Base-by-base conservation (phyloP, 2,797 vertebrate species). In the Orientallactaga sibirica region DNA sequence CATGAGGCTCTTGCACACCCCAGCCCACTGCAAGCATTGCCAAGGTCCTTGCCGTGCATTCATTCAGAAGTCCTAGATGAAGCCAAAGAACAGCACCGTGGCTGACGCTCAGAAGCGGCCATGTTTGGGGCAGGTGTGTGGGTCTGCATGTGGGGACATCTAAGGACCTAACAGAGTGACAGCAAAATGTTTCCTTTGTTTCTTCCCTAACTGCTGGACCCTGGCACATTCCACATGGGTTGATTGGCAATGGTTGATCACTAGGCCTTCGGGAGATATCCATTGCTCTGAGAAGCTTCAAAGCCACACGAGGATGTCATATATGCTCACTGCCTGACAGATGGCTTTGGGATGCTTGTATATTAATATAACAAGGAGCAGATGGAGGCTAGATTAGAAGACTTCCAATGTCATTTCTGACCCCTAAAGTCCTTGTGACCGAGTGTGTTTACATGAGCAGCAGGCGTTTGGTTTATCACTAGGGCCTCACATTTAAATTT, bases 361-460 rank as follows among this genome's bases (percentile, higher is more conserved):
- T 80, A 74, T 90, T 96, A 91, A 86, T 82, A 43, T 90, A 94
- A 70, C 82, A 80, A 88, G 90, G 74, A 94, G 71, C 95, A 96
- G 92, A 94, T 92, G 93, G 94, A 94, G 55, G 18, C 73, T 81
- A 87, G 86, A 86, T 88, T 61, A 41, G 90, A 94, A 96, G 88
- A 90, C 76, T 87, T 92, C 90, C 78, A 15, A 0, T 86, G 94
- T 95, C 88, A 85, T 92, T 91, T 96, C 75, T 79, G 75, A 82
- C 74, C 78, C 68, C 19, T 80, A 55, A 25, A 88, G 48, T 93
- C 43, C 48, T 86, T 48, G 48, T 71, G 86, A 52, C 66, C 64
- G 55, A 25, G 64, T 88, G n/a, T 77, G 48, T 73, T 85, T 86
- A 43, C 77, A 9, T 33, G n/a, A 91, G 61, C 91, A 83, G 25